Evolutionary conservation across 2,797 vertebrate genomes (phyloP).

Genomic region (Pseudomugil tenellus): DNA sequence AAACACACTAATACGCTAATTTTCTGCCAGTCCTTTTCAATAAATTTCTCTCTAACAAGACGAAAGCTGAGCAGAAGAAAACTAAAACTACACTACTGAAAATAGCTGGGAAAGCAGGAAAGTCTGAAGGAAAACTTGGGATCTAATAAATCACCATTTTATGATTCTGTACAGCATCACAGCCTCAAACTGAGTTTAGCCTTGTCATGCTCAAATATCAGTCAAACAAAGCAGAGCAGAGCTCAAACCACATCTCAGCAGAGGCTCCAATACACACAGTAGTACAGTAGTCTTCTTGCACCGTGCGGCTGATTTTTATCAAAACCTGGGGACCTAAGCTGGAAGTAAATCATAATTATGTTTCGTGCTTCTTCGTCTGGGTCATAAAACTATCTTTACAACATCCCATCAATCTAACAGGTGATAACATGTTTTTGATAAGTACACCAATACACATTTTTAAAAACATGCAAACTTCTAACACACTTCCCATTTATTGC

Average conservation of each 20-base stretch:
- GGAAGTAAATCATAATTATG: conserved; percentile 61
- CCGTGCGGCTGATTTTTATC: conserved; percentile 54
- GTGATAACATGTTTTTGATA: conserved; percentile 35
- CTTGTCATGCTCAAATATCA: conserved; percentile 32
- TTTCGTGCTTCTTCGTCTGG: conserved; percentile 52
- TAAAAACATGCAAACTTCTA: conserved; percentile 23
- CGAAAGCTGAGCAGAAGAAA: conserved; percentile 24
- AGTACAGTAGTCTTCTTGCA: conserved; percentile 36
- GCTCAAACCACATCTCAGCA: conserved; percentile 41
- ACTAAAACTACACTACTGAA: conserved; percentile 29
- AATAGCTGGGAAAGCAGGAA: conserved; percentile 14
- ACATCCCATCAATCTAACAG: conserved; percentile 43
- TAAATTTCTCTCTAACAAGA: conserved; percentile 12
- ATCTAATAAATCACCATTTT: conserved; percentile 53
- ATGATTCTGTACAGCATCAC: conserved; percentile 53
- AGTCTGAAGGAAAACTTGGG: conserved; percentile 38
- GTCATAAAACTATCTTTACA: conserved; percentile 55
- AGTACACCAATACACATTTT: conserved; percentile 17
- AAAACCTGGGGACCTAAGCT: conserved; percentile 45
- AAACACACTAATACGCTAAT: conserved; percentile 23
- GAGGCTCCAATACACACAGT: conserved; percentile 18
- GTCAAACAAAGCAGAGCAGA: conserved; percentile 32
- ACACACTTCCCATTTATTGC: conserved; percentile 34
- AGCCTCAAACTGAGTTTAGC: conserved; percentile 18
- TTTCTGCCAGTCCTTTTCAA: conserved; percentile 6